Evolutionary conservation across 2,113 vertebrate species (phyloP), one percentile per base, ranked within the genome.

Genomic region (Burhinus bistriatus): DNA sequence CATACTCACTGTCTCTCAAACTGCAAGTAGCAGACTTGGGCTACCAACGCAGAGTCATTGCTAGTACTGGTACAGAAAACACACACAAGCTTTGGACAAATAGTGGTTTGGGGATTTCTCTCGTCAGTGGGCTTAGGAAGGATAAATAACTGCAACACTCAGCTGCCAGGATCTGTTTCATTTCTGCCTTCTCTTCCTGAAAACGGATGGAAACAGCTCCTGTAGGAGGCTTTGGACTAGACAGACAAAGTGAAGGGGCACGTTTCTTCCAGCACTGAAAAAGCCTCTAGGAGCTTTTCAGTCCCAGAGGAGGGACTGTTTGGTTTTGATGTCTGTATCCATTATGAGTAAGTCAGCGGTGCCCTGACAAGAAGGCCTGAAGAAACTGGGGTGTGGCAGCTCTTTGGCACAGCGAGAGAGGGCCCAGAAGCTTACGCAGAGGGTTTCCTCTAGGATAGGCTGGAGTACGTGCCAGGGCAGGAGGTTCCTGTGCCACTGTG

Each of bases 351-450:
- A 97, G 84, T 22, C 71, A 89, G 52, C 3, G 29, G 66, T 79
- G 88, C 57, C 91, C 71, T 52, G 88, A 93, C 77, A 59, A 82
- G 93, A 72, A 40, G 52, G 45, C 21, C 90, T 57, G 84, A 21
- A 83, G 90, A 85, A 93, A 8, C 6, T 2, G 21, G 76, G 96
- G 96, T 62, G 93, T 83, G 96, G 82, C 78, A 93, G 93, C 81
- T 29, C 34, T 15, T 58, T 12, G 17, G 88, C 16, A 12, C 65
- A 45, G 76, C 68, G 30, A 40, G 75, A 86, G 54, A 30, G 4
- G 49, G 40, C 18, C 4, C 58, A 25, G 76, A 23, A 93, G 44
- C 78, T 23, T 9, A 7, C 51, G n/a, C 2, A 10, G 80, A 87
- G n/a, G 62, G 49, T 80, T 92, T 94, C 82, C 85, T 92, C 71